Evolutionary conservation across 2,797 vertebrate genomes (phyloP).

Genomic region (Perodicticus potto): DNA sequence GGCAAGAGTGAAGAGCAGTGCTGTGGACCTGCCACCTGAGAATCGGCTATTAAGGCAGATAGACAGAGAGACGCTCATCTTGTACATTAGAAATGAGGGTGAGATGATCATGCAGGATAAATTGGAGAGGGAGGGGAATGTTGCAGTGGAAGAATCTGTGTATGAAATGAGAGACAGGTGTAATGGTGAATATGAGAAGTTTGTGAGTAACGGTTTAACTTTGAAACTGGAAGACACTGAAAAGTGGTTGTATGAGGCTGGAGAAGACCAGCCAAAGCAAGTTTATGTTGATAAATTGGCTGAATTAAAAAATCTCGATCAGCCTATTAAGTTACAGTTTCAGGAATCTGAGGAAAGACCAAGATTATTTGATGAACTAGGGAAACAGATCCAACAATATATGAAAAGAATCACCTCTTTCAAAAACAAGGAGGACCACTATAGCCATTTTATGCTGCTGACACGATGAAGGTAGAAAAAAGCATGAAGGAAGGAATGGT

Average conservation of each 20-base stretch:
- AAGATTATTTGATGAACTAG: constrained; percentile 95
- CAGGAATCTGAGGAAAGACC: constrained; percentile 96
- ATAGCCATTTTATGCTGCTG: constrained; percentile 95
- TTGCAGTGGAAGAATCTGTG: constrained; percentile 97
- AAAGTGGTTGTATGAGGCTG: constrained; percentile 98
- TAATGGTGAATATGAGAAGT: constrained; percentile 94
- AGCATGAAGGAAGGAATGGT: constrained; percentile 94
- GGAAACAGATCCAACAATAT: constrained; percentile 96
- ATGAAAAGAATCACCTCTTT: constrained; percentile 95
- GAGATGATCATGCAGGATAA: constrained; percentile 99
- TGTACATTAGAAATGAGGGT: constrained; percentile 98
- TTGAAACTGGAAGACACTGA: constrained; percentile 98
- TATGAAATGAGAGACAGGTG: constrained; percentile 99
- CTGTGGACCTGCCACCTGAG: constrained; percentile 96
- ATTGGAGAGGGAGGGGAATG: constrained; percentile 98
- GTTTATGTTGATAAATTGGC: constrained; percentile 97
- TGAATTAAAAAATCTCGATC: constrained; percentile 95
- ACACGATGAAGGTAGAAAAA: constrained; percentile 94
- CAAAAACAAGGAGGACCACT: constrained; percentile 97
- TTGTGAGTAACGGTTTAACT: constrained; percentile 94
- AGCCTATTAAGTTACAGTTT: constrained; percentile 93
- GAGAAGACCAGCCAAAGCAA: constrained; percentile 98
- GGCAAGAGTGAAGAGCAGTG: constrained; percentile 98
- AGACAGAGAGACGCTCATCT: constrained; percentile 92
- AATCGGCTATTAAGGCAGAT: constrained; percentile 96